phyloP scores from a whole-genome alignment of 2,888 invertebrate species.

The Ormyrus nitidulus region DNA sequence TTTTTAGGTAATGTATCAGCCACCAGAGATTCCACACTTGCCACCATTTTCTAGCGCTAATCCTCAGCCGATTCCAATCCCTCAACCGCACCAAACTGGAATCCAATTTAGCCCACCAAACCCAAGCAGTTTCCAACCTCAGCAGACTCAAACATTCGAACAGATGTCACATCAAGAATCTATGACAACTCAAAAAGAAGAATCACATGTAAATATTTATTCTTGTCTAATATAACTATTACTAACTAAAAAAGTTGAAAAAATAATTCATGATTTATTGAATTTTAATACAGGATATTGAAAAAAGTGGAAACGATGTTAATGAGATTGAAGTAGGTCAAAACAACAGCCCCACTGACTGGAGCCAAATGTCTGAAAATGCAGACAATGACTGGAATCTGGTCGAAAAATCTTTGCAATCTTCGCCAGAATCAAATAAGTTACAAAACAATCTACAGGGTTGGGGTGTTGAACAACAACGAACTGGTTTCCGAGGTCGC shows the following conservation, averaged over 20 bases:
- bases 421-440: constrained; percentile 68
- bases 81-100: constrained; percentile 75
- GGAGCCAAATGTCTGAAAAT: constrained; percentile 69
- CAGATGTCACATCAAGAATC: constrained; percentile 51
- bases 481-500: constrained; percentile 74
- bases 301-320: constrained; percentile 65
- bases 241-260: neutral
- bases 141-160: constrained; percentile 55
- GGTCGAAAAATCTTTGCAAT: constrained; percentile 70
- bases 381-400: constrained; percentile 72
- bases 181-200: constrained; percentile 40
- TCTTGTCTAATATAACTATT: neutral
- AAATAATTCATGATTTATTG: neutral
- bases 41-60: constrained; percentile 76
- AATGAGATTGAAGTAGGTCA: constrained; percentile 64
- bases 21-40: constrained; percentile 74
- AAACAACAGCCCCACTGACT: constrained; percentile 66
- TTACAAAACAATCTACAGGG: constrained; percentile 63
- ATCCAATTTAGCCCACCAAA: constrained; percentile 71
- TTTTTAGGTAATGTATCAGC: constrained; percentile 69
- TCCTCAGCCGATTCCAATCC: constrained; percentile 77
- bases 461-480: constrained; percentile 70
- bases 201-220: constrained; percentile 27
- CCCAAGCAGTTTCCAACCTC: constrained; percentile 65
- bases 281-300: constrained; percentile 62